phyloP scores from a whole-genome alignment of 1,140 invertebrate genomes.

The Brevipalpus yothersi region DNA sequence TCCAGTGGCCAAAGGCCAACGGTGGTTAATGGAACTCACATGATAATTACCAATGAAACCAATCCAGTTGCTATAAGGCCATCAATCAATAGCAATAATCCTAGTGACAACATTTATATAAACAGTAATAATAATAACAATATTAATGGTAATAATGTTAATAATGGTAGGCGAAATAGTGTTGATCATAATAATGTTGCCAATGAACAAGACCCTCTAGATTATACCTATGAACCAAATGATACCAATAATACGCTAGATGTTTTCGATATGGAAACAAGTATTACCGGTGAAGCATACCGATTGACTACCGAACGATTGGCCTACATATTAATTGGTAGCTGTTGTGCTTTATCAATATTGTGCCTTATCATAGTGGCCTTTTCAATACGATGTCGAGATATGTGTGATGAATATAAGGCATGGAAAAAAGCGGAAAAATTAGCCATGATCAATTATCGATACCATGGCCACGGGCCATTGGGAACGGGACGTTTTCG shows the following conservation, averaged over 20 bases:
- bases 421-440: slow-evolving; percentile 10
- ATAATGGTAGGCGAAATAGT: neutral
- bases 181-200: neutral
- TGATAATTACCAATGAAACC: neutral
- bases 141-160: neutral
- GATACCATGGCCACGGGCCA: neutral
- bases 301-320: slow-evolving; percentile 16
- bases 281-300: neutral
- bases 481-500: neutral
- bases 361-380: slow-evolving; percentile 17
- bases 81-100: neutral
- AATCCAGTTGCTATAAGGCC: neutral
- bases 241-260: neutral
- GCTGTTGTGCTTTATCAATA: slow-evolving; percentile 17
- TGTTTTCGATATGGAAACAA: neutral
- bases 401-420: slow-evolving; percentile 11
- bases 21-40: neutral
- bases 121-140: neutral
- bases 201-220: no score
- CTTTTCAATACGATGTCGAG: slow-evolving; percentile 14
- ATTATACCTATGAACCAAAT: neutral
- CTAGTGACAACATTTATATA: neutral
- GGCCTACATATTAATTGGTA: slow-evolving; percentile 18
- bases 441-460: slow-evolving; percentile 3
- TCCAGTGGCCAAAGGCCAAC: no score